These are phyloP conservation scores for Papilio polyxenes DNA, from an alignment of 1,140 invertebrate genomes.

Conservation along the genomic window DNA sequence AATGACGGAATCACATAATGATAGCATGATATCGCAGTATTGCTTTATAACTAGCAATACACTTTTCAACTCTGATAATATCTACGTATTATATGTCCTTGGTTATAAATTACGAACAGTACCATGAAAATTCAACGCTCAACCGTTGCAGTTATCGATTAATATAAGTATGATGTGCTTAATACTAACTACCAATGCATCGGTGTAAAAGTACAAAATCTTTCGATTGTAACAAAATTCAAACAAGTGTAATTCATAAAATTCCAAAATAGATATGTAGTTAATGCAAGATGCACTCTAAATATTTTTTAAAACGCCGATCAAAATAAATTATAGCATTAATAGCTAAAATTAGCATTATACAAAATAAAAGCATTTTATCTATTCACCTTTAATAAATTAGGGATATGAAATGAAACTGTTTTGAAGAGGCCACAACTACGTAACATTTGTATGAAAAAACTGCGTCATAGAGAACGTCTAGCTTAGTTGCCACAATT, in stretches of 20 bases:
- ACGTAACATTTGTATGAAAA: background rate
- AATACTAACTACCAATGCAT: too few species aligned
- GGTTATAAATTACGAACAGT: background rate
- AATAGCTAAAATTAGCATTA: too few species aligned
- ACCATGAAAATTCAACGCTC: background rate
- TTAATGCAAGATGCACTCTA: too few species aligned
- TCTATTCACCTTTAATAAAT: too few species aligned
- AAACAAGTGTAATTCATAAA: too few species aligned
- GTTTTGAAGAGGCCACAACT: background rate
- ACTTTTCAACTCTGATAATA: background rate
- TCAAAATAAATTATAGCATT: background rate
- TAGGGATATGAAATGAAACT: too few species aligned
- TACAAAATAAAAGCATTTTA: too few species aligned
- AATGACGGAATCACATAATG: slow-evolving; percentile 12
- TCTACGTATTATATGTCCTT: background rate
- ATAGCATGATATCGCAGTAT: background rate
- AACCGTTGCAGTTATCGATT: slow-evolving; percentile 8
- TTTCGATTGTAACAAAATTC: too few species aligned
- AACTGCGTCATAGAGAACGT: background rate
- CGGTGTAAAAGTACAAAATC: too few species aligned
- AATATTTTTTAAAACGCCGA: too few species aligned
- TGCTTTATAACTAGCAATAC: slow-evolving; percentile 6
- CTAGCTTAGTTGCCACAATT: background rate
- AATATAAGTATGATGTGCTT: background rate
- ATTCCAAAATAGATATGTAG: too few species aligned